phyloP scores from a whole-genome alignment of 2,888 invertebrate species.

The Plagodis pulveraria region DNA sequence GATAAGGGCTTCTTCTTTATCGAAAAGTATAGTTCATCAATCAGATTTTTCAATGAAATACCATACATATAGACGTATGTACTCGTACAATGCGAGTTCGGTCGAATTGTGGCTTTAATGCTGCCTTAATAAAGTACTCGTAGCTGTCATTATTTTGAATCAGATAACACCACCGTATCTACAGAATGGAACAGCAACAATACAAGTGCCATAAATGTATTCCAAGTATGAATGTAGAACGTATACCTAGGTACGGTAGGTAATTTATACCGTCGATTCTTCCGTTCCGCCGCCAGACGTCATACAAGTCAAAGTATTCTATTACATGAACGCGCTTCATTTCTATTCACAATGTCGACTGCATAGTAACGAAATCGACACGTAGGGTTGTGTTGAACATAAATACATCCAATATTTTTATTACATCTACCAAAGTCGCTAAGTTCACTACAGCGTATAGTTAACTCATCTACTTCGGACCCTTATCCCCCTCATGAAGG shows the following conservation, averaged over 20 bases:
- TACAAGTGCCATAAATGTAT: neutral
- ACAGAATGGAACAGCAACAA: constrained; percentile 1
- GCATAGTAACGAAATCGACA: constrained; percentile 18
- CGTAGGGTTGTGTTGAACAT: constrained; percentile 12
- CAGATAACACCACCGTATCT: neutral
- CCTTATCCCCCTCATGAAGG: no score
- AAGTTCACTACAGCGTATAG: no score
- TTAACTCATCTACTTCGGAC: no score
- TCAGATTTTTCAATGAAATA: no score
- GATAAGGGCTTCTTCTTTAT: no score
- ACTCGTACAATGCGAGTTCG: no score
- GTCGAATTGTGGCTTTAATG: no score
- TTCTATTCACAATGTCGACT: constrained; percentile 23
- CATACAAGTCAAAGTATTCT: constrained; percentile 31
- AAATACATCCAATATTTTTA: neutral
- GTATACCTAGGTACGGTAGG: neutral
- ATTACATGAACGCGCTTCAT: constrained; percentile 25
- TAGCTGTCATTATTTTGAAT: no score
- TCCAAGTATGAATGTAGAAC: no score
- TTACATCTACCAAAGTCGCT: neutral
- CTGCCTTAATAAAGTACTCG: no score
- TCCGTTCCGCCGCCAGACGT: constrained; percentile 12
- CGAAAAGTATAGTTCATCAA: no score
- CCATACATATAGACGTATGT: no score
- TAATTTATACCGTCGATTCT: constrained; percentile 9